Base-by-base conservation (phyloP, 2,113 vertebrate genomes). In the Cinclus mexicanus region DNA sequence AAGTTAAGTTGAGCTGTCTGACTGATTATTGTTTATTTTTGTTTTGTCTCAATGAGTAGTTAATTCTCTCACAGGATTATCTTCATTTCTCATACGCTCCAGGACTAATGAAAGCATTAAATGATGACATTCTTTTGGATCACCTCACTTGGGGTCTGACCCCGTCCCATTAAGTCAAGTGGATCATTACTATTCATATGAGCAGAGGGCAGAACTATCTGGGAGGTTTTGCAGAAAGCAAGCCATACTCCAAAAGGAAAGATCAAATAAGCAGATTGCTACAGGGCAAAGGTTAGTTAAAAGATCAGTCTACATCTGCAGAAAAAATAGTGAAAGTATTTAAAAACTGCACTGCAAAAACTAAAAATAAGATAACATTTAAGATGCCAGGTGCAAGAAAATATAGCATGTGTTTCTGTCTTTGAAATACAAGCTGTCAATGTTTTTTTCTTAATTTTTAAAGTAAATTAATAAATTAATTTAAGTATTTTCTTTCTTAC, bases 1-100 rank as follows among this genome's bases (percentile, higher is more conserved):
- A 92, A 96, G 80, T 96, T 93, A 93, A 87, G 29, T 81, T 78
- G 93, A 84, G 42, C 67, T 76, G 12, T 47, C 33, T 1, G 0
- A 79, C 41, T 72, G 59, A 49, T 84, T 46, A 41, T 64, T 75
- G 72, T 53, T 86, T 87, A 41, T 95, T 96, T 97, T 91, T 28
- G 72, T 94, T 94, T 96, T 93, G 20, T 95, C 89, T 67, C 83
- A 80, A 26, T 55, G 41, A 68, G 75, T 64, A 93, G 82, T 47
- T 86, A 83, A 35, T 96, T 94, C 35, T 77, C 67, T 96, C 59
- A 87, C 61, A 49, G 26, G 26, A 55, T 57, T 80, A 83, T 28
- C 23, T 39, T 87, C 5, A 9, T 84, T 87, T 94, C 74, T 77
- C 61, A 61, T 13, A 72, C 64, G 63, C 23, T 78, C 25, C n/a